phyloP scores from a whole-genome alignment of 1,140 invertebrate genomes.

The Gonioctena quinquepunctata region DNA sequence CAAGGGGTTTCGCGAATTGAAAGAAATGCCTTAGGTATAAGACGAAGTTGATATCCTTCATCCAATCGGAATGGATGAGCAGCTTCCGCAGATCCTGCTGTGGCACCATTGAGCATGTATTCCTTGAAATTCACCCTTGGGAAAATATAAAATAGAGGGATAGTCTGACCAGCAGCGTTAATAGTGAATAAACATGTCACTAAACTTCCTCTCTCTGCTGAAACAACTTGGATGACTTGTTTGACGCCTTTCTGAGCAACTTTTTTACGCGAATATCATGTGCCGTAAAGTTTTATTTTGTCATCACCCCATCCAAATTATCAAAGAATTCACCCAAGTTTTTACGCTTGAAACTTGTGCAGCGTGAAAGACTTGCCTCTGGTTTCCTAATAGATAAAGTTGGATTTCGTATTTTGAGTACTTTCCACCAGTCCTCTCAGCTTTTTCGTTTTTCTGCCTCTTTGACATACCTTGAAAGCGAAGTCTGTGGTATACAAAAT shows the following conservation, averaged over 20 bases:
- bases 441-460: too few species aligned
- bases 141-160: conserved; percentile 53
- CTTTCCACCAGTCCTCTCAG: too few species aligned
- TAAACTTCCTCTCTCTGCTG: conserved; percentile 52
- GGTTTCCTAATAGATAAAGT: too few species aligned
- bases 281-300: too few species aligned
- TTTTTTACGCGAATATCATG: conserved; percentile 54
- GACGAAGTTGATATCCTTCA: conserved; percentile 22
- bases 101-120: conserved; percentile 43
- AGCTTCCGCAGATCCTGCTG: conserved; percentile 31
- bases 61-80: conserved; percentile 25
- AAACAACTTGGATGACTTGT: conserved; percentile 52
- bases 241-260: conserved; percentile 51
- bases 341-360: background rate
- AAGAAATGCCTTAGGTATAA: conserved; percentile 25
- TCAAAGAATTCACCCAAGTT: too few species aligned
- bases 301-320: too few species aligned
- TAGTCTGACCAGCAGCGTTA: conserved; percentile 45
- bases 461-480: too few species aligned
- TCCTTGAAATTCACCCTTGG: conserved; percentile 45
- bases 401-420: too few species aligned
- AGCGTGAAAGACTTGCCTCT: background rate
- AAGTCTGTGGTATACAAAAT: too few species aligned
- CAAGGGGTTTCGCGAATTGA: conserved; percentile 8
- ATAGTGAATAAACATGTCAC: conserved; percentile 46